Evolutionary conservation across 1,140 invertebrate genomes (phyloP), one percentile per base, ranked within the genome.

Genomic region (Lucilia sericata): DNA sequence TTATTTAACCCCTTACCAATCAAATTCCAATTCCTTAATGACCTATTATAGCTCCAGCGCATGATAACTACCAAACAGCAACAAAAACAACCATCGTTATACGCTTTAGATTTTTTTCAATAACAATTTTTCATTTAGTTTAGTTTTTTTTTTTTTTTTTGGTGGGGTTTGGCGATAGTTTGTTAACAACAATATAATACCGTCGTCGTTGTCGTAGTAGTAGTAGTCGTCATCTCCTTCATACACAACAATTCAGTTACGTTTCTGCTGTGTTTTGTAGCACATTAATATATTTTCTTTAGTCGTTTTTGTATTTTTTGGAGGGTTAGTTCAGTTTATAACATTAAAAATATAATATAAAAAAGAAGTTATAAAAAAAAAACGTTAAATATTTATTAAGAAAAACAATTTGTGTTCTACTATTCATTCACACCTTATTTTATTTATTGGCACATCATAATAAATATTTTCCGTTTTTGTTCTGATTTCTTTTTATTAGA

Each of bases 181-280:
- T 70, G 65, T 70, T 70, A 70, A 70, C 65, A 70, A 70, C 21
- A 70, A 55, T 55, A 55, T 55, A 42, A 7, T 10, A 10, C 10
- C 42, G 42, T 42, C 42, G 42, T 42, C 10, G 42, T 42, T 8
- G 42, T 42, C 42, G 42, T 42, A 7, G 42, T n/a, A 12, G 55
- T 60, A 7, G 42, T n/a, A 13, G 55, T 60, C 8, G 55, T 60
- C 55, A 60, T 60, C 55, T 17, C 21, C 65, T 8, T 42, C 5
- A 7, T 10, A 70, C 25, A 70, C n/a, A 21, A 70, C 12, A 80
- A 9, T 80, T 80, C 76, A 80, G 76, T 80, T 80, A 80, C 76
- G 76, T 80, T 80, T 80, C 76, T 80, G 76, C 42, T 80, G 76
- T 80, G 76, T 80, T 51, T 49, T 80, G 76, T 80, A 80, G 76